Evolutionary conservation across 2,888 invertebrate genomes (phyloP), one percentile per base, ranked within the genome.

Genomic region (Drosophila affinis): DNA sequence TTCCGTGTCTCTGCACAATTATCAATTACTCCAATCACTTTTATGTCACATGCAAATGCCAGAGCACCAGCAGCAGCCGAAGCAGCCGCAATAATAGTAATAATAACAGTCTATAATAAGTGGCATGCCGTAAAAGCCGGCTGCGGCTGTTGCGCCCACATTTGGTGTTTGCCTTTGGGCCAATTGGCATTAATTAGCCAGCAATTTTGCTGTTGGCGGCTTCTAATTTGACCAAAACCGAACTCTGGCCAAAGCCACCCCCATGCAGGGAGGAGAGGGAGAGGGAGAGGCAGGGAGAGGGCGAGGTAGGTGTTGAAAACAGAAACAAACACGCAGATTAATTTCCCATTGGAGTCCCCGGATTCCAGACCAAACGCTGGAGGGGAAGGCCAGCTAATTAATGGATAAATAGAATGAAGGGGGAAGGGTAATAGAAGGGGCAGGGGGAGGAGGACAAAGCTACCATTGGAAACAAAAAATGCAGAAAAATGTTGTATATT

Each of bases 21-120:
- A 85, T 87, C 87, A 85, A 87, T 87, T 87, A 84, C 82, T 78
- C 76, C 87, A 85, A 85, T 85, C 87, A 79, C 84, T 87, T 87
- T 77, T 87, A 84, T 85, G 87, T 87, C 87, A 87, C 85, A 87
- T 87, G 87, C 87, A 87, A 85, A 87, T 85, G 87, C 78, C 85
- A 80, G 75, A 72, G 54, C 79, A 81, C 46, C 56, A 55, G n/a
- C 17, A 45, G 9, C 57, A 34, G 10, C 56, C 34, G 10, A 44
- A 62, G 14, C 55, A 21, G 29, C 47, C 59, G 56, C 61, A 62
- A 59, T 59, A 56, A 65, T 65, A 72, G 55, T 72, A 72, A 72
- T 72, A 72, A 72, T 81, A 83, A 81, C 56, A 72, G 71, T 72
- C 75, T 77, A 75, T 84, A 81, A 82, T 82, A 82, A 67, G 85